These are phyloP conservation scores for Uropsilus gracilis DNA, from an alignment of 2,113 vertebrate species.

Conservation along the genomic window DNA sequence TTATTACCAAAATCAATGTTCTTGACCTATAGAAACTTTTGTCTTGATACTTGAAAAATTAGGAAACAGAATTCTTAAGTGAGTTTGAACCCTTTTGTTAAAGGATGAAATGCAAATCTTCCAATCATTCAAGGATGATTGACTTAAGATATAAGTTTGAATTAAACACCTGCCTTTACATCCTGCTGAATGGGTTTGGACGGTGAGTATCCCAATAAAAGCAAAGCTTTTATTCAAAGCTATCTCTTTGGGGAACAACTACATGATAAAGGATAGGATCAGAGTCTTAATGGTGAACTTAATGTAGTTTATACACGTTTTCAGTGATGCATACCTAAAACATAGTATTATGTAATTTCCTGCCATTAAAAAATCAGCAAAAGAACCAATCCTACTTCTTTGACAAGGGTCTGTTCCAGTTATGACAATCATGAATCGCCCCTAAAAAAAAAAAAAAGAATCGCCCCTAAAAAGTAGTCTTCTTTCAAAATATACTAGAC, in stretches of 20 bases:
- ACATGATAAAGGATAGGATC: no score
- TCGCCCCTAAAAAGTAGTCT: no score
- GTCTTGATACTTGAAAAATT: background rate
- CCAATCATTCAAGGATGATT: background rate
- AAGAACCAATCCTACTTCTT: background rate
- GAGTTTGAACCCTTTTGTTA: background rate
- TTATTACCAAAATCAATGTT: background rate
- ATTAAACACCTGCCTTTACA: background rate
- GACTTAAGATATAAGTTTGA: background rate
- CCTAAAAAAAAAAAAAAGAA: no score
- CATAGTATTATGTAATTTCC: no score
- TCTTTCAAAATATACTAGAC: background rate
- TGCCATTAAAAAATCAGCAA: no score
- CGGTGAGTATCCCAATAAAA: constrained; percentile 30
- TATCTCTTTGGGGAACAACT: no score
- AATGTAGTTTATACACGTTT: no score
- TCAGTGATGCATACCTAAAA: no score
- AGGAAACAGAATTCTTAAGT: background rate
- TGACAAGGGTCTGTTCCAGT: constrained; percentile 33
- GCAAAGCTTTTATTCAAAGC: background rate
- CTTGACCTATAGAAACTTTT: background rate
- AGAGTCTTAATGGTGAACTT: no score
- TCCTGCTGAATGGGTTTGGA: background rate
- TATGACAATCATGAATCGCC: background rate
- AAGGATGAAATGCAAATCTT: constrained; percentile 42